A percentile compares a stretch with the other conserved stretches of the same genome.
Evolutionary conservation across 2,888 invertebrate genomes (phyloP).

Genomic region (Drosophila subquinaria): DNA sequence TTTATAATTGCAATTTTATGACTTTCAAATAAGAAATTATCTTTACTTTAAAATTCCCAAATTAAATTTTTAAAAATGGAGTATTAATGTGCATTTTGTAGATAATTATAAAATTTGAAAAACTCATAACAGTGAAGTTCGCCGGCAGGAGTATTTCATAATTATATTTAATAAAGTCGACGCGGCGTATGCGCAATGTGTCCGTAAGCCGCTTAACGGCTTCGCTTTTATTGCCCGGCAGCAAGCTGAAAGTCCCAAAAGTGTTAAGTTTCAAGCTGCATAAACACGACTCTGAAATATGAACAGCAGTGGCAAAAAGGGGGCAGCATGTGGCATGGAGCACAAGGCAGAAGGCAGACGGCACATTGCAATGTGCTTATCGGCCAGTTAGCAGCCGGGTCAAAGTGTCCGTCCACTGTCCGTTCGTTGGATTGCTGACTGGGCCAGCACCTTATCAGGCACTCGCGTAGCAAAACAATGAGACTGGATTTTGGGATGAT

Average conservation of each 20-base stretch:
- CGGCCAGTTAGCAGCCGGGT: constrained; percentile 61
- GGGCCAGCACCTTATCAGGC: constrained; percentile 49
- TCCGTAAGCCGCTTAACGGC: constrained; percentile 70
- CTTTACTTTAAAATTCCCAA: no score
- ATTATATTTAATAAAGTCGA: constrained; percentile 71
- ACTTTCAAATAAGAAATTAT: no score
- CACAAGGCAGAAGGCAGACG: not conserved
- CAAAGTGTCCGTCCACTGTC: constrained; percentile 18
- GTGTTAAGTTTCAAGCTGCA: constrained; percentile 73
- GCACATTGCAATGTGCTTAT: constrained; percentile 47
- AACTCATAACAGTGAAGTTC: no score
- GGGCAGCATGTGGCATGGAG: not conserved
- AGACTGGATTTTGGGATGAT: constrained; percentile 5
- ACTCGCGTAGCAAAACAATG: constrained; percentile 45
- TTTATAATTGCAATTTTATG: no score
- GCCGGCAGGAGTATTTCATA: constrained; percentile 24
- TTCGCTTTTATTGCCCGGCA: constrained; percentile 49
- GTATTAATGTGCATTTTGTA: no score
- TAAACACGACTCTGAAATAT: constrained; percentile 69
- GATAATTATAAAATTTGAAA: no score
- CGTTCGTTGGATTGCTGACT: constrained; percentile 33
- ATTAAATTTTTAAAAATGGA: no score
- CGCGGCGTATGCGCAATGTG: constrained; percentile 54
- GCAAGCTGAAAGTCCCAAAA: constrained; percentile 49
- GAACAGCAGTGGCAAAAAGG: constrained; percentile 17